Evolutionary conservation across 2,888 invertebrate species (phyloP).

Genomic region (Ophraella communa): DNA sequence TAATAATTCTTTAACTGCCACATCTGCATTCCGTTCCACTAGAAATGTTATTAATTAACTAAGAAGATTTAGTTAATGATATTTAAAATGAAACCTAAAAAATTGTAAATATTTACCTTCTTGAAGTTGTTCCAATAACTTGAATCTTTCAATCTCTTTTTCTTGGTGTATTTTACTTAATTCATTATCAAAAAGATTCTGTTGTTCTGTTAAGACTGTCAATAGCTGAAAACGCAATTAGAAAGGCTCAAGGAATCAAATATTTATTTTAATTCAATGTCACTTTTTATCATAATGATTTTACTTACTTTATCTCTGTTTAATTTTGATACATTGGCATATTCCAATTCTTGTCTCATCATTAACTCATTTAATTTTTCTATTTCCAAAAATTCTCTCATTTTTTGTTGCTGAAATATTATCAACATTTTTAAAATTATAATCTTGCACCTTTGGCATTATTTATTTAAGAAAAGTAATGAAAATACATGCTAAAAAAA

Average conservation of each 20-base stretch:
- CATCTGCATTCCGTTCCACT: constrained; percentile 72
- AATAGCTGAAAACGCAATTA: constrained; percentile 57
- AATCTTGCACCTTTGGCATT: too few relatives aligned
- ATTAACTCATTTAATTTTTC: constrained; percentile 71
- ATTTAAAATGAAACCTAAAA: neutral
- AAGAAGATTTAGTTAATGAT: neutral
- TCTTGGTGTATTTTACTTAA: constrained; percentile 72
- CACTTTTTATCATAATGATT: neutral
- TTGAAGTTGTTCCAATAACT: constrained; percentile 67
- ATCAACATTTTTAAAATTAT: neutral
- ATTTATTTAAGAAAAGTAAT: too few relatives aligned
- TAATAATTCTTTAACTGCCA: constrained; percentile 71
- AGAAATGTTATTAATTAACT: too few relatives aligned
- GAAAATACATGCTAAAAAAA: neutral
- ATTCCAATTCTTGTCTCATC: constrained; percentile 69
- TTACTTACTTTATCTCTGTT: constrained; percentile 65
- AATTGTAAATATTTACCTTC: constrained; percentile 55
- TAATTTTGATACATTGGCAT: constrained; percentile 68
- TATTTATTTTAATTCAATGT: neutral
- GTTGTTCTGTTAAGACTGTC: constrained; percentile 67
- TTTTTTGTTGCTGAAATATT: constrained; percentile 62
- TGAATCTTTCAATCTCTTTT: constrained; percentile 68
- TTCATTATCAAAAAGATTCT: constrained; percentile 70
- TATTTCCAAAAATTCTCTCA: constrained; percentile 63
- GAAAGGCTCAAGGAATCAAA: neutral